phyloP scores from a whole-genome alignment of 1,140 invertebrate species.

The Drosophila nikananu region DNA sequence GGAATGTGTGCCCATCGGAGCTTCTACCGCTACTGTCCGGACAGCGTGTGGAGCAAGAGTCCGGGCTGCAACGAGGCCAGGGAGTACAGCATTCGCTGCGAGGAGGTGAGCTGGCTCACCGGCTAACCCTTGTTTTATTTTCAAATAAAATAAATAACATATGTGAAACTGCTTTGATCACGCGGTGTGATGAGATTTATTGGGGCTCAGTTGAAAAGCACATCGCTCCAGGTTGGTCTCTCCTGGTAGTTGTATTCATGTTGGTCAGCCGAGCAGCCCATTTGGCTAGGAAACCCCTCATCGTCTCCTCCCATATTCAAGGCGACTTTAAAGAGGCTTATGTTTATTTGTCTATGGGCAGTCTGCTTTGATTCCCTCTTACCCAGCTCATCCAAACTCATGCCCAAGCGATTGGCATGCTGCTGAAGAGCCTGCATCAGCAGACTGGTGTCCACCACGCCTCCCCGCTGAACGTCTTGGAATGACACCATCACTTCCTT shows the following conservation, averaged over 20 bases:
- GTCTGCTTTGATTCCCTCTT: not conserved
- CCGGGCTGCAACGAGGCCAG: constrained; percentile 44
- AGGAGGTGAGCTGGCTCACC: not conserved
- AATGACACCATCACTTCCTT: constrained; percentile 19
- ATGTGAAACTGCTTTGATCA: constrained; percentile 30
- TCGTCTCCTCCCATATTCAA: constrained; percentile 6
- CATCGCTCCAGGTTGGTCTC: constrained; percentile 56
- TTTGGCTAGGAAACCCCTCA: not conserved
- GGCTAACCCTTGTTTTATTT: not conserved
- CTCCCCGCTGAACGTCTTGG: constrained; percentile 39
- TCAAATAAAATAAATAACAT: constrained; percentile 18
- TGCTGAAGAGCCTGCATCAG: constrained; percentile 51
- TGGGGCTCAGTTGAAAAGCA: constrained; percentile 46
- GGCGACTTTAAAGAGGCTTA: constrained; percentile 7
- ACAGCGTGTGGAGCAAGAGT: constrained; percentile 46
- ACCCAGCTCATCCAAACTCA: constrained; percentile 59
- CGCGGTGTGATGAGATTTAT: constrained; percentile 11
- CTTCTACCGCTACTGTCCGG: constrained; percentile 55
- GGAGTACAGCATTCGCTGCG: constrained; percentile 30
- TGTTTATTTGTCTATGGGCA: not conserved
- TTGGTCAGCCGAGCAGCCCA: not conserved
- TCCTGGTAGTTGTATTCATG: constrained; percentile 14
- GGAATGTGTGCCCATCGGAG: constrained; percentile 53
- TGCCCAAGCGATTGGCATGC: constrained; percentile 58
- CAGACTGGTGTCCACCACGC: constrained; percentile 40